A percentile compares a stretch with the other conserved stretches of the same genome.
Conservation (phyloP, 2,888 invertebrate species). For the Nemoura dubitans region DNA sequence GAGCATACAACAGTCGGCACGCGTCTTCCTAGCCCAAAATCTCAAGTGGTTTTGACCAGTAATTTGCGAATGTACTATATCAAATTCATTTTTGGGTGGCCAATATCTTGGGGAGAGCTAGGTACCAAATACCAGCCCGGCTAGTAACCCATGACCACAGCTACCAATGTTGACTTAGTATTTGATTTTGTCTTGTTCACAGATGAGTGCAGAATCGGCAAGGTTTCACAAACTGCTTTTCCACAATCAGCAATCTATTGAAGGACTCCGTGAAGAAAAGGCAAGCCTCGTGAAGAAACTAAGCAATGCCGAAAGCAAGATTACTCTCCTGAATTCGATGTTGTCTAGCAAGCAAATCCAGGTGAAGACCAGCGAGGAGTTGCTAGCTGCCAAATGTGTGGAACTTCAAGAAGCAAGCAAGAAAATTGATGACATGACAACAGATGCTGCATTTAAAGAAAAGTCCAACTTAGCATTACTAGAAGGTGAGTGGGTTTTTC, state of each 20-base stretch:
- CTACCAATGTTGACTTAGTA: too few species aligned
- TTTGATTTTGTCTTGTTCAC: conserved; percentile 55
- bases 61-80: too few species aligned
- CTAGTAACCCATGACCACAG: too few species aligned
- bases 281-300: conserved; percentile 40
- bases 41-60: too few species aligned
- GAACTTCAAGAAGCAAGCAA: neutral
- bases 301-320: conserved; percentile 36
- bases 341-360: neutral
- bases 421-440: conserved; percentile 61
- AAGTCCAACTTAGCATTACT: neutral
- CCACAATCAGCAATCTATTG: conserved; percentile 63
- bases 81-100: too few species aligned
- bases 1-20: too few species aligned
- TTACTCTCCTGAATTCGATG: conserved; percentile 52
- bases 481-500: neutral
- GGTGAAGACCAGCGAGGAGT: neutral
- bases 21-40: too few species aligned
- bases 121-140: too few species aligned
- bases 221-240: conserved; percentile 63
- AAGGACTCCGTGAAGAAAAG: conserved; percentile 60
- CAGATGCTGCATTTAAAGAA: conserved; percentile 48
- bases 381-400: neutral
- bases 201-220: conserved; percentile 62
- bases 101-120: too few species aligned